Evolutionary conservation across 2,113 vertebrate species (phyloP).

Genomic region (Scomber scombrus): DNA sequence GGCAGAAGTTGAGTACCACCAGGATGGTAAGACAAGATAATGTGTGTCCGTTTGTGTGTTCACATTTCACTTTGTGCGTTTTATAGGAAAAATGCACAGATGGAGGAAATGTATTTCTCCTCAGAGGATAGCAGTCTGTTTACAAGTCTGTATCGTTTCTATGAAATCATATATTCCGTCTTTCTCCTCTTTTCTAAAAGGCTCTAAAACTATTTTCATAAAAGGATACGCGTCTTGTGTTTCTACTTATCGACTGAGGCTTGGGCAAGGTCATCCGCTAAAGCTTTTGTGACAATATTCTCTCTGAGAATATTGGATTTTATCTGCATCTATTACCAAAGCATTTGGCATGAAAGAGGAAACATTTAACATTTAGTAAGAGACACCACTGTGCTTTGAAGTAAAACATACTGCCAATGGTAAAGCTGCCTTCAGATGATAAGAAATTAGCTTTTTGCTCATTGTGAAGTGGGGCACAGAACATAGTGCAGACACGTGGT

Average conservation of each 20-base stretch:
- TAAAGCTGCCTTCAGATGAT: constrained; percentile 4
- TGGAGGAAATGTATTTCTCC: constrained; percentile 14
- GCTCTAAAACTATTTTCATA: constrained; percentile 44
- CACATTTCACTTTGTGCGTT: constrained; percentile 28
- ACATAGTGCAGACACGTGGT: too few species aligned
- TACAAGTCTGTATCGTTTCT: constrained; percentile 16
- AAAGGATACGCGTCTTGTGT: constrained; percentile 61
- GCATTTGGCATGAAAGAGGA: constrained; percentile 64
- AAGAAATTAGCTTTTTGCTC: too few species aligned
- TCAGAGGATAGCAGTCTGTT: constrained; percentile 34
- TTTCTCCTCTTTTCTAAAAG: constrained; percentile 46
- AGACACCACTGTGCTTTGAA: constrained; percentile 54
- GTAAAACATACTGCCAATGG: constrained; percentile 11
- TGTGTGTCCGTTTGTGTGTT: constrained; percentile 42
- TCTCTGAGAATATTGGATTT: constrained; percentile 70
- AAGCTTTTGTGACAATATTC: constrained; percentile 65
- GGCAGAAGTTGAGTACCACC: constrained; percentile 54
- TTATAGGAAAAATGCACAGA: constrained; percentile 27
- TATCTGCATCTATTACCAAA: constrained; percentile 64
- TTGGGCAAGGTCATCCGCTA: constrained; percentile 62
- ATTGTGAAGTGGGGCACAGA: too few species aligned
- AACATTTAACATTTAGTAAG: constrained; percentile 52
- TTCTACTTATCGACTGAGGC: constrained; percentile 63
- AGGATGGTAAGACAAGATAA: constrained; percentile 54
- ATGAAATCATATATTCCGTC: constrained; percentile 36